Evolutionary conservation across 2,113 vertebrate species (phyloP).

Genomic region (Labeo rohita): DNA sequence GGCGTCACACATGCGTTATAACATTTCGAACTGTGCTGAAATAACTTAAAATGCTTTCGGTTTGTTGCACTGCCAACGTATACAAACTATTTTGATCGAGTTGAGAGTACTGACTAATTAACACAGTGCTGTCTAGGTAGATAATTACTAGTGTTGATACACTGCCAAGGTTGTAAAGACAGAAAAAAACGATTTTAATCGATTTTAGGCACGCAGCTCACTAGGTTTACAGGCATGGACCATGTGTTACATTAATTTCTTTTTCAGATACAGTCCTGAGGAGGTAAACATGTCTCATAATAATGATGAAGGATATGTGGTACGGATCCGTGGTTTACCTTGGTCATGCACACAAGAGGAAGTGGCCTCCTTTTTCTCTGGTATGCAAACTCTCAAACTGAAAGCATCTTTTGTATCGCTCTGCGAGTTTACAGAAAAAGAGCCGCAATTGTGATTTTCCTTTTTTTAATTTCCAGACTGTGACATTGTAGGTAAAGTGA

Average conservation of each 20-base stretch:
- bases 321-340: slow-evolving; percentile 82
- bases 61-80: background rate
- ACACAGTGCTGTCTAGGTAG: background rate
- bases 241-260: background rate
- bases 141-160: background rate
- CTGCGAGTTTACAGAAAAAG: background rate
- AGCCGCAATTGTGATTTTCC: too few relatives aligned
- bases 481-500: slow-evolving; percentile 77
- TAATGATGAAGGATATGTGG: slow-evolving; percentile 81
- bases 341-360: slow-evolving; percentile 84
- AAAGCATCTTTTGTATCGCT: background rate
- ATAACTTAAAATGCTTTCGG: background rate
- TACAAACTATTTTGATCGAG: background rate
- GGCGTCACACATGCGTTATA: background rate
- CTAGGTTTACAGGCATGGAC: background rate
- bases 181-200: background rate
- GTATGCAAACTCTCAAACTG: slow-evolving; percentile 58
- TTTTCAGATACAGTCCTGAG: slow-evolving; percentile 41
- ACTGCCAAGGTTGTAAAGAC: background rate
- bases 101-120: background rate
- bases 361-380: slow-evolving; percentile 82
- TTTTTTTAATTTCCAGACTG: slow-evolving; percentile 71
- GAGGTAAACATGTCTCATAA: slow-evolving; percentile 76
- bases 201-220: background rate
- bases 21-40: background rate